Evolutionary conservation across 2,113 vertebrate genomes (phyloP), one percentile per base, ranked within the genome.

Genomic region (Callochromis pleurospilus): DNA sequence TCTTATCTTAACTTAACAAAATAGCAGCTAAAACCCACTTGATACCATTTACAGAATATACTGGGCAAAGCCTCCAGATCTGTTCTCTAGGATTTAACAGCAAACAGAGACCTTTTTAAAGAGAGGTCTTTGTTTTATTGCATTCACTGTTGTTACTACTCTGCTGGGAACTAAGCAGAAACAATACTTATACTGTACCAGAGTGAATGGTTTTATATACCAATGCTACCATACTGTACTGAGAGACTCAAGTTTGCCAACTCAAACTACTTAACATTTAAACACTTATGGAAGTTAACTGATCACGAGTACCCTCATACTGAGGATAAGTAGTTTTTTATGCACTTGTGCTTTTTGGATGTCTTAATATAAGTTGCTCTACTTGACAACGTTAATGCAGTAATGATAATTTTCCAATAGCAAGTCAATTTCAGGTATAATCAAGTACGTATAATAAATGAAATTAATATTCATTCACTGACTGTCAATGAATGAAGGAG

Each of bases 171-270:
- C 90, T 83, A 84, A 82, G 83, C 86, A 93, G 87, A 68, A 93
- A 94, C 94, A 94, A 94, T 91, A 91, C 92, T 87, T 40, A 81
- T 81, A 92, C 90, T 95, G 92, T 95, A 88, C 79, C 85, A 86
- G 80, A 51, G 47, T 88, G 84, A 93, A 88, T 82, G 9, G 82
- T 24, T 77, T 77, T 86, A 31, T 79, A 75, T 55, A 84, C 85
- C 40, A 75, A 60, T 51, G 53, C 86, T 58, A 75, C 55, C 68
- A 83, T 83, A 70, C 26, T 68, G 79, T 58, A 58, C 14, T 51
- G 80, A 89, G 77, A 80, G 24, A 19, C 17, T 84, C 29, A 36
- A 36, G 73, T 84, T 90, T 91, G 86, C 84, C 86, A 85, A 49
- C 81, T 87, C 49, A 19, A n/a, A 87, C 45, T 26, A 13, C 53